Base-by-base conservation (phyloP, 2,113 vertebrate species). In the Psittacula cyanocephala region DNA sequence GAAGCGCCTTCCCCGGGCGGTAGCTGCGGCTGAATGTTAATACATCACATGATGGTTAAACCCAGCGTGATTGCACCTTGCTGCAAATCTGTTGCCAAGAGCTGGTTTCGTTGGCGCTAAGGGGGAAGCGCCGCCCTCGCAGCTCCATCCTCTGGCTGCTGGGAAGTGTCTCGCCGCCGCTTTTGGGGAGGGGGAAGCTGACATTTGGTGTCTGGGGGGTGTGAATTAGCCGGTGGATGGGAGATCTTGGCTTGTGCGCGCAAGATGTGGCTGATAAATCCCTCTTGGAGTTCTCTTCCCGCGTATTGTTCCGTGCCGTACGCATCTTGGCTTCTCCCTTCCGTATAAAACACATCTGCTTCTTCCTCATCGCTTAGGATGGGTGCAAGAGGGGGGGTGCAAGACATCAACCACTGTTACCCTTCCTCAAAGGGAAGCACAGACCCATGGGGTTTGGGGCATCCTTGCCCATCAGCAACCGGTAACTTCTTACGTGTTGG, bases 251-350 rank as follows among this genome's bases (percentile, higher is more conserved):
- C 39, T 76, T 13, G 3, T 2, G 25, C 63, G 70, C 8, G 6
- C n/a, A 10, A 47, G 52, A 37, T 19, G 35, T 16, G 31, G 22
- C 19, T 25, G 37, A 50, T 25, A 46, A 65, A 46, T 8, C 11
- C 49, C 17, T 20, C 64, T 25, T 4, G 72, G 39, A 18, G 22
- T 8, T 41, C 28, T 77, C 31, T 44, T 25, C 2, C 13, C 0
- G 0, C 3, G 22, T 7, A 18, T 60, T 5, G 0, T 28, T n/a
- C 72, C 2, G 0, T 9, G 27, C 43, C 1, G 1, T 39, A 6
- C 23, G 1, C 43, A 8, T 23, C 4, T 12, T 39, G 27, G 16
- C 52, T 53, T 53, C 52, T 53, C 52, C 52, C 16, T 29, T 29
- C 52, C 10, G 7, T 29, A 29, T 17, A 29, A 11, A 53, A 29